A percentile compares a stretch with the other conserved stretches of the same genome.
phyloP scores from a whole-genome alignment of 2,797 vertebrate species.

The Anguilla marmorata region DNA sequence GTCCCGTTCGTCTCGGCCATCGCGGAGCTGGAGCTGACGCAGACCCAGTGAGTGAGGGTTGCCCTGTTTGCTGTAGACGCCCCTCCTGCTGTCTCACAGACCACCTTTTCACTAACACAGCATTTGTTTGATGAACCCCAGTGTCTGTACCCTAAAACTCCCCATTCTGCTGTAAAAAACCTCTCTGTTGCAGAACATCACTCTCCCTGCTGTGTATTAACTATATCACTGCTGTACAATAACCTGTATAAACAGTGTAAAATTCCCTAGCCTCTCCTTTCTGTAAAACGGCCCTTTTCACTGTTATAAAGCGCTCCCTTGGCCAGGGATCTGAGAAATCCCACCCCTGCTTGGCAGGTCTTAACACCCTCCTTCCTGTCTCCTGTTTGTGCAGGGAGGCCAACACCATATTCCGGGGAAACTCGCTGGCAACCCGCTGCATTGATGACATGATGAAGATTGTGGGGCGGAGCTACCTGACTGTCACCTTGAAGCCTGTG shows the following conservation, averaged over 20 bases:
- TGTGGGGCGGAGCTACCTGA: constrained; percentile 94
- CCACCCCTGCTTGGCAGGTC: not conserved
- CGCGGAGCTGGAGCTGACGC: constrained; percentile 89
- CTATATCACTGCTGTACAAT: not conserved
- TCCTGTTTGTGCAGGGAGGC: constrained; percentile 81
- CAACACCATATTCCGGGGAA: constrained; percentile 96
- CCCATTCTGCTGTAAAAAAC: not conserved
- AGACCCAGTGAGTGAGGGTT: constrained; percentile 87
- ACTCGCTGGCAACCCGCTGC: constrained; percentile 92
- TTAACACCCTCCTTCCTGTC: not conserved
- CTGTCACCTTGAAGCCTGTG: constrained; percentile 92
- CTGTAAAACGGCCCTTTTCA: no score
- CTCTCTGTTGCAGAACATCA: not conserved
- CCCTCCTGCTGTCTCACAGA: not conserved
- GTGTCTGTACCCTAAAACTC: not conserved
- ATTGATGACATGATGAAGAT: constrained; percentile 99
- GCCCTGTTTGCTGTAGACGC: not conserved
- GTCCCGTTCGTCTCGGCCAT: constrained; percentile 90
- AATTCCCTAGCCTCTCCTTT: not conserved
- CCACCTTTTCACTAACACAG: no score
- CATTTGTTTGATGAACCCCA: no score
- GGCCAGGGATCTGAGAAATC: not conserved
- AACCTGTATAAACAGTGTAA: not conserved
- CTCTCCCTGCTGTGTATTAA: not conserved
- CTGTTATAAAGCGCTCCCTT: not conserved